Percentiles rank a stretch among this genome's conserved stretches.
phyloP scores from a whole-genome alignment of 2,888 invertebrate genomes.

The Mimachlamys varia region DNA sequence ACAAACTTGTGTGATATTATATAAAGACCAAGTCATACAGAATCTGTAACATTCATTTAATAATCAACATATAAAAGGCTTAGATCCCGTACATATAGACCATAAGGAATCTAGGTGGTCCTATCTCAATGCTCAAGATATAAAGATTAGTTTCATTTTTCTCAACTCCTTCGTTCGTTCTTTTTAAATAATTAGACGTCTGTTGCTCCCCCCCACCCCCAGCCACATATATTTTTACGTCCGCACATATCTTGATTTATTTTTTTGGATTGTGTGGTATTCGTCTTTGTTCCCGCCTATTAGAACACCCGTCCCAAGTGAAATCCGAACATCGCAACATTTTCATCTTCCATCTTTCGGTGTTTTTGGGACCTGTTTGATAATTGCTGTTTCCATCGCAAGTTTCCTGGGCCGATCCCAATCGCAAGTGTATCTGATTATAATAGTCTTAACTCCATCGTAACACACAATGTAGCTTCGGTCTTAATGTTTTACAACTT shows the following conservation, averaged over 20 bases:
- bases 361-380: conserved; percentile 28
- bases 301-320: not conserved
- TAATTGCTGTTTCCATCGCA: not conserved
- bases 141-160: not conserved
- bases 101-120: not conserved
- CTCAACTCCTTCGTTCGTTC: not conserved
- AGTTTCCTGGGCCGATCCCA: conserved; percentile 1
- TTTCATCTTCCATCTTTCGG: not conserved
- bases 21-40: not conserved
- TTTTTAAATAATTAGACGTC: conserved; percentile 16
- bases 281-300: not conserved
- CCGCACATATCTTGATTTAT: conserved; percentile 6
- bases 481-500: not conserved
- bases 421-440: not conserved
- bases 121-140: not conserved
- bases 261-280: not conserved
- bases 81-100: not conserved
- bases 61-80: conserved; percentile 11
- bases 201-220: not conserved
- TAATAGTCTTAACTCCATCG: not conserved
- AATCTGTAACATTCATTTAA: conserved; percentile 8
- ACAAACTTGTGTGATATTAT: conserved; percentile 23
- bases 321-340: not conserved
- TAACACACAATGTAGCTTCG: not conserved
- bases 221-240: not conserved